These are phyloP conservation scores for Lissocephala sabroskyi DNA, from an alignment of 2,888 invertebrate species.

Conservation along the genomic window DNA sequence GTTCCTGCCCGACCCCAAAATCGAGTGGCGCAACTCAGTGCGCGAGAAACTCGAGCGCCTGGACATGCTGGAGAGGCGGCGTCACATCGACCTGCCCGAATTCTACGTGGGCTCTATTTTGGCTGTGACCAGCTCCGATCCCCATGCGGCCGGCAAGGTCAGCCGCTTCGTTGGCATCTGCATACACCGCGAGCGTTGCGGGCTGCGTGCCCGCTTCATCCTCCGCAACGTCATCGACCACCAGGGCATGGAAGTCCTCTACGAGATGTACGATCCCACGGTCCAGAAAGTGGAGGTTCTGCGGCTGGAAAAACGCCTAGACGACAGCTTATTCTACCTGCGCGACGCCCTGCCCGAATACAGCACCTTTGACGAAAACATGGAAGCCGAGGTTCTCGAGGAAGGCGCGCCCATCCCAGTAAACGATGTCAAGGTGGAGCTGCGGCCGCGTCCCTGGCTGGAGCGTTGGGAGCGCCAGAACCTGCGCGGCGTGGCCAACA, in stretches of 20 bases:
- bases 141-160: constrained; percentile 86
- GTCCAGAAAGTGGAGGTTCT: constrained; percentile 92
- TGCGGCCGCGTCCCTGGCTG: constrained; percentile 92
- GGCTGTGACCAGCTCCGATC: constrained; percentile 90
- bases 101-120: constrained; percentile 97
- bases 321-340: constrained; percentile 90
- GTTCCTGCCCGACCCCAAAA: constrained; percentile 90
- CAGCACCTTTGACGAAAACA: constrained; percentile 92
- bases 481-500: constrained; percentile 81
- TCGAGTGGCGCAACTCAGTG: constrained; percentile 83
- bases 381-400: constrained; percentile 87
- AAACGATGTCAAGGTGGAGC: constrained; percentile 81
- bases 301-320: constrained; percentile 92
- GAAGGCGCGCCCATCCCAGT: constrained; percentile 86
- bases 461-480: constrained; percentile 89
- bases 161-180: constrained; percentile 89
- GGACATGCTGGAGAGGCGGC: constrained; percentile 89
- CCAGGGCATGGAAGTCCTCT: constrained; percentile 79
- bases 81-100: constrained; percentile 91
- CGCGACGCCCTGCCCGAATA: constrained; percentile 92
- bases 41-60: constrained; percentile 90
- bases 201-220: constrained; percentile 87
- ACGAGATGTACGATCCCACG: constrained; percentile 93
- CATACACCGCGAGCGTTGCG: constrained; percentile 86
- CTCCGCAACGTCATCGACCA: constrained; percentile 95